Conservation (phyloP, 2,113 vertebrate species). For the Grus americana region DNA sequence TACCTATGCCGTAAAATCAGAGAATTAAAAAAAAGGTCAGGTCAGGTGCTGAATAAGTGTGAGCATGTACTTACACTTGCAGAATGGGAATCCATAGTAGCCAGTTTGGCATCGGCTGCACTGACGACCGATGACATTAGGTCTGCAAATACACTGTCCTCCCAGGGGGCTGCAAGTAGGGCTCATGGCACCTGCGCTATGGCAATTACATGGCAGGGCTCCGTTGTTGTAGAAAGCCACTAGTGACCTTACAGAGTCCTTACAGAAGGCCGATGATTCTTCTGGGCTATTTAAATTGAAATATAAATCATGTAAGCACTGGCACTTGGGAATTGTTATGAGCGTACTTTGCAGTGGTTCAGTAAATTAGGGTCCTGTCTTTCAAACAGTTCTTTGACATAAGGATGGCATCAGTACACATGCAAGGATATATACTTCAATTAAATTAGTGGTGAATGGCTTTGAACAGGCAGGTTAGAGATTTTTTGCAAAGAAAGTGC, state of each 20-base stretch:
- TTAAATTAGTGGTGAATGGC: background rate
- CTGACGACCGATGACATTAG: constrained; percentile 80
- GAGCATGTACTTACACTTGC: constrained; percentile 81
- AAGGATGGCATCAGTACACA: background rate
- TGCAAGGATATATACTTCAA: background rate
- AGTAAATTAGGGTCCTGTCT: background rate
- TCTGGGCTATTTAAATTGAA: constrained; percentile 72
- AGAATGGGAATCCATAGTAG: constrained; percentile 90
- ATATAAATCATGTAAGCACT: background rate
- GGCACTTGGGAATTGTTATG: background rate
- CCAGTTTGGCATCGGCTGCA: constrained; percentile 87
- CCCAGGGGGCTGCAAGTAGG: constrained; percentile 78
- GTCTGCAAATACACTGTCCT: constrained; percentile 87
- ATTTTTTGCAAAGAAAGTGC: background rate
- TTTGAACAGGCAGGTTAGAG: background rate
- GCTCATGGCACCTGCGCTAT: constrained; percentile 72
- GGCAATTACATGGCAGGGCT: constrained; percentile 85
- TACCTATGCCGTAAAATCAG: background rate
- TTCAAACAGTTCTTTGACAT: background rate
- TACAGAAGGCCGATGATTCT: constrained; percentile 83
- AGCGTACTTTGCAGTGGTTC: background rate
- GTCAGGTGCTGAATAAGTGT: background rate
- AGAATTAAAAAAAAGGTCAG: rapidly evolving
- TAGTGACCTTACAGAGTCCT: constrained; percentile 82
- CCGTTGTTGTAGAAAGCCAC: constrained; percentile 86